Conservation (phyloP, 2,888 invertebrate species). For the Yponomeuta evonymella region DNA sequence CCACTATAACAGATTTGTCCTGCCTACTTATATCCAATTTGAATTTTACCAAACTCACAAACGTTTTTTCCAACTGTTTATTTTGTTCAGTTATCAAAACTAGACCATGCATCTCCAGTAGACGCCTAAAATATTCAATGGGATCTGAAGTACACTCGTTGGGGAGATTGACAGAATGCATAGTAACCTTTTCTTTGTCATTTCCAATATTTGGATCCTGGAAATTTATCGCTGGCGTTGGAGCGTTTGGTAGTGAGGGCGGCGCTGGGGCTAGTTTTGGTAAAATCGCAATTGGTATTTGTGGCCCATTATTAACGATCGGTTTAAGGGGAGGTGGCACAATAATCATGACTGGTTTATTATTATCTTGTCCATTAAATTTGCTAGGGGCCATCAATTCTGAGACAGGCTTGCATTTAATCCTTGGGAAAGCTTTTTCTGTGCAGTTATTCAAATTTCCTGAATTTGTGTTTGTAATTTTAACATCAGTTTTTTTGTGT, state of each 20-base stretch:
- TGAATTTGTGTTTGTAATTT: background rate
- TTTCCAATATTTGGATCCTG: background rate
- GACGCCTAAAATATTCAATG: conserved; percentile 45
- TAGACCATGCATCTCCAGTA: conserved; percentile 46
- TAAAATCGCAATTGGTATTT: background rate
- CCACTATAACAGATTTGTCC: conserved; percentile 37
- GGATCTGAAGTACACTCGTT: conserved; percentile 52
- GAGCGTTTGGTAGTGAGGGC: background rate
- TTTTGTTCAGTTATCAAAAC: conserved; percentile 35
- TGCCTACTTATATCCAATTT: conserved; percentile 52
- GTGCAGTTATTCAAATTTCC: conserved; percentile 11
- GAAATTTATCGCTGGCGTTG: background rate
- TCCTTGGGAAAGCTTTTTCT: conserved; percentile 38
- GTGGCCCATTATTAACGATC: background rate
- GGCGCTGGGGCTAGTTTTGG: conserved; percentile 23
- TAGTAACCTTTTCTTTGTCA: conserved; percentile 12
- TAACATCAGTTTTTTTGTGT: conserved; percentile 7
- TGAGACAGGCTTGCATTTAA: conserved; percentile 59
- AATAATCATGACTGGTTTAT: background rate
- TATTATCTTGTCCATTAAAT: background rate
- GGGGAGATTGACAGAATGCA: conserved; percentile 53
- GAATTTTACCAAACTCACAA: conserved; percentile 48
- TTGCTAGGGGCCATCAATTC: conserved; percentile 46
- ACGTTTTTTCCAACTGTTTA: conserved; percentile 28
- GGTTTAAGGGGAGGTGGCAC: background rate